A percentile compares a stretch with the other conserved stretches of the same genome.
Evolutionary conservation across 2,888 invertebrate genomes (phyloP).

Genomic region (Catotricha subobsoleta): DNA sequence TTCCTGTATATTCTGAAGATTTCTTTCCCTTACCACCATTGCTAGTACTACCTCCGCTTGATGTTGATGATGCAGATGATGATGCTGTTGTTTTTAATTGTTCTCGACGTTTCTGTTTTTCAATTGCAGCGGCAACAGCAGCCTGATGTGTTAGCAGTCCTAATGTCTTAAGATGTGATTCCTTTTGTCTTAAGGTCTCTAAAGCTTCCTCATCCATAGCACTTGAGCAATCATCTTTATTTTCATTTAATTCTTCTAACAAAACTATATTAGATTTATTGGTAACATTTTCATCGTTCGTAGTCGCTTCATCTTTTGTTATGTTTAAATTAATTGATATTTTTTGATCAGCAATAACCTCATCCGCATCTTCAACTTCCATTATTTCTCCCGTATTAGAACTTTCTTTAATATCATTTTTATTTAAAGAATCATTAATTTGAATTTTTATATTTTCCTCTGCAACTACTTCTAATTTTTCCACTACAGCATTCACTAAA

Average conservation of each 20-base stretch:
- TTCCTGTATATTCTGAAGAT: conserved; percentile 48
- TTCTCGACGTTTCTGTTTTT: conserved; percentile 34
- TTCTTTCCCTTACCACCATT: conserved; percentile 10
- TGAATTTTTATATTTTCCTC: background rate
- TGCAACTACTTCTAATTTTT: background rate
- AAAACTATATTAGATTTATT: background rate
- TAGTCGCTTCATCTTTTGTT: no score
- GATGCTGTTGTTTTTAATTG: conserved; percentile 9
- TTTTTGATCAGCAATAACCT: background rate
- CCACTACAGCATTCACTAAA: background rate
- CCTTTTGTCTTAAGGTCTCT: conserved; percentile 32
- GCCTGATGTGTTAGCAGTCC: conserved; percentile 58
- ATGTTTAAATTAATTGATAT: background rate
- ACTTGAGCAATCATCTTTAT: background rate
- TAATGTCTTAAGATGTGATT: conserved; percentile 52
- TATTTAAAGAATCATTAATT: background rate
- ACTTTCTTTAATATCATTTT: background rate
- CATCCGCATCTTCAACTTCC: background rate
- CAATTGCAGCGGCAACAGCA: conserved; percentile 47
- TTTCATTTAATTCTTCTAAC: no score
- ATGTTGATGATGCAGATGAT: conserved; percentile 3
- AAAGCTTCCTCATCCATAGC: conserved; percentile 2
- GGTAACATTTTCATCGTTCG: background rate
- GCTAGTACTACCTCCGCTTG: conserved; percentile 7
- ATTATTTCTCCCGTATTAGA: background rate